Conservation (phyloP, 2,888 invertebrate genomes). For the Brassicogethes aeneus region DNA sequence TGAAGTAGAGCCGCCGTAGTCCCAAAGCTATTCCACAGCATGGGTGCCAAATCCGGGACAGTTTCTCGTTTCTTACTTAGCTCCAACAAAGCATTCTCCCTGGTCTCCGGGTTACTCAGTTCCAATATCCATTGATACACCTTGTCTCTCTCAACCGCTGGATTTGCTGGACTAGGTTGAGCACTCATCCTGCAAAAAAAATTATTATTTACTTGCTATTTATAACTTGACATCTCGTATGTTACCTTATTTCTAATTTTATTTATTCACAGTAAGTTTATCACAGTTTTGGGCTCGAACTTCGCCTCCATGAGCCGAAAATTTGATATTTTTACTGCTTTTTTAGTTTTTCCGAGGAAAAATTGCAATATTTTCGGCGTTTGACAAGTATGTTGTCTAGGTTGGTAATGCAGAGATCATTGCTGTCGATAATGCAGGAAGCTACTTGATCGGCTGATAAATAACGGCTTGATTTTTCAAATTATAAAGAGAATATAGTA, state of each 20-base stretch:
- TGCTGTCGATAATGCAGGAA: too few species aligned
- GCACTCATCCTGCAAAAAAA: slow-evolving; percentile 52
- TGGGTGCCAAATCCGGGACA: slow-evolving; percentile 93
- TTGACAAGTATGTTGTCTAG: too few species aligned
- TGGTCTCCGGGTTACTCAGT: slow-evolving; percentile 84
- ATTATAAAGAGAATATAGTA: too few species aligned
- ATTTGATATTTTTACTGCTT: background rate
- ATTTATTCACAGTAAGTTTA: too few species aligned
- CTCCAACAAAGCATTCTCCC: slow-evolving; percentile 95
- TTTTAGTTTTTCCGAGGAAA: background rate
- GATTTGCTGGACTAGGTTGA: slow-evolving; percentile 68
- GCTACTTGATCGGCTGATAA: too few species aligned
- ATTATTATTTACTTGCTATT: background rate
- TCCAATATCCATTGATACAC: slow-evolving; percentile 90
- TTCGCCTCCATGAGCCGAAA: background rate
- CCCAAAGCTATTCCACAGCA: slow-evolving; percentile 99
- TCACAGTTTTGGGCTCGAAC: too few species aligned
- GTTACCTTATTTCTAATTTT: too few species aligned
- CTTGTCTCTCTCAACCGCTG: slow-evolving; percentile 76
- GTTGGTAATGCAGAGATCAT: too few species aligned
- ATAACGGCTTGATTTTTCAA: too few species aligned
- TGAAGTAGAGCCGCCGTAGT: slow-evolving; percentile 90
- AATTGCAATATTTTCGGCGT: background rate
- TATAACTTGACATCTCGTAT: too few species aligned
- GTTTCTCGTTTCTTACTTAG: slow-evolving; percentile 82